Evolutionary conservation across 2,797 vertebrate genomes (phyloP).

Genomic region (Amphiprion clarkii): DNA sequence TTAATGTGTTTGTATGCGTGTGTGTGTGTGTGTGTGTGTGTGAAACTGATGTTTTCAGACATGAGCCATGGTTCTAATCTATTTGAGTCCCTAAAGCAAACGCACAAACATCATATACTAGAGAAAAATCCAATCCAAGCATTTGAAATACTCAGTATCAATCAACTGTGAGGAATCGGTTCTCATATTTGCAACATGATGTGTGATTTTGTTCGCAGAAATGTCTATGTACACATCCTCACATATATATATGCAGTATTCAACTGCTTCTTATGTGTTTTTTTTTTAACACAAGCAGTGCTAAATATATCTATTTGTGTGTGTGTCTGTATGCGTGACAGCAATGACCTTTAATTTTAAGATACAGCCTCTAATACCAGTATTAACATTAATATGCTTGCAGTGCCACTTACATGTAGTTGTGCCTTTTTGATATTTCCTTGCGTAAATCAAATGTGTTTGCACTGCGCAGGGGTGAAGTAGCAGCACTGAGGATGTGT

Average conservation of each 20-base stretch:
- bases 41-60: constrained; percentile 21
- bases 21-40: constrained; percentile 21
- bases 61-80: constrained; percentile 1
- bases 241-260: not conserved
- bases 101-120: constrained; percentile 7
- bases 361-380: constrained; percentile 15
- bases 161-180: constrained; percentile 28
- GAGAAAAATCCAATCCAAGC: constrained; percentile 10
- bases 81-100: constrained; percentile 7
- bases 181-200: not conserved
- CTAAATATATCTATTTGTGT: constrained; percentile 1
- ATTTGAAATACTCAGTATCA: constrained; percentile 19
- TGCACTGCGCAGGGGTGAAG: constrained; percentile 9
- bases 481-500: constrained; percentile 19
- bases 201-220: not conserved
- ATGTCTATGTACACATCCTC: too few relatives aligned
- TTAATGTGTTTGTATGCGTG: constrained; percentile 24
- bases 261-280: constrained; percentile 12
- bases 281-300: constrained; percentile 1
- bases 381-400: constrained; percentile 23
- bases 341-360: constrained; percentile 34
- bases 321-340: not conserved
- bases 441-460: constrained; percentile 17
- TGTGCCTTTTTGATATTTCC: constrained; percentile 29
- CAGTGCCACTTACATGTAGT: constrained; percentile 17